Evolutionary conservation across 1,140 invertebrate genomes (phyloP), one percentile per base, ranked within the genome.

Genomic region (Drosophila erecta): DNA sequence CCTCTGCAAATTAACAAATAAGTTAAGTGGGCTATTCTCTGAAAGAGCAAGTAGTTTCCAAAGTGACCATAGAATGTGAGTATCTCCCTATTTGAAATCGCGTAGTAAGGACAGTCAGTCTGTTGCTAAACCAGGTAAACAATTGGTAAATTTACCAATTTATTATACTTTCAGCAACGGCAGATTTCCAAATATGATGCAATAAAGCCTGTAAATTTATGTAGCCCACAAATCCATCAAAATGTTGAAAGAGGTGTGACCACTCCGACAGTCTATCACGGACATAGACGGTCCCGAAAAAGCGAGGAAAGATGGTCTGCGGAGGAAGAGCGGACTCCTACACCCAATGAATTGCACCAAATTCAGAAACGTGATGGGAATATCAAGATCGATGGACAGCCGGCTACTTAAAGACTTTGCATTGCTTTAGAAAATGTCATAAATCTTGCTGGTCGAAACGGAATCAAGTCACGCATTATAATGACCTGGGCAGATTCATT

Each of bases 311-410:
- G 35, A 14, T 14, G n/a, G 35, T 46, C 44, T n/a, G 47, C 14
- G 47, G 30, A 58, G 11, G 35, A 47, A 59, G 41, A 57, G 53
- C 44, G 46, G 40, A 37, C 38, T 43, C 59, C 38, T 81, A 81
- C 67, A 71, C 62, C 62, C 76, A 89, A 66, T 70, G 60, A 79
- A 83, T 60, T 84, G 84, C 62, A 89, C 84, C 79, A 77, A 71
- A 89, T 89, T 76, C 51, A 51, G 35, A 47, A 58, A 74, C 84
- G 79, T 80, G 84, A 27, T 12, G 2, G 24, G 73, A 50, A 83
- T 89, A 64, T 46, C 8, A 67, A 81, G 70, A 64, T 57, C 57
- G 2, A 51, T 72, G 33, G 47, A 64, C 55, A 43, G 55, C 30
- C 61, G 56, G 67, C 61, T 64, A 61, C 51, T 73, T 60, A 43